Evolutionary conservation across 2,113 vertebrate genomes (phyloP).

Genomic region (Bombycilla garrulus): DNA sequence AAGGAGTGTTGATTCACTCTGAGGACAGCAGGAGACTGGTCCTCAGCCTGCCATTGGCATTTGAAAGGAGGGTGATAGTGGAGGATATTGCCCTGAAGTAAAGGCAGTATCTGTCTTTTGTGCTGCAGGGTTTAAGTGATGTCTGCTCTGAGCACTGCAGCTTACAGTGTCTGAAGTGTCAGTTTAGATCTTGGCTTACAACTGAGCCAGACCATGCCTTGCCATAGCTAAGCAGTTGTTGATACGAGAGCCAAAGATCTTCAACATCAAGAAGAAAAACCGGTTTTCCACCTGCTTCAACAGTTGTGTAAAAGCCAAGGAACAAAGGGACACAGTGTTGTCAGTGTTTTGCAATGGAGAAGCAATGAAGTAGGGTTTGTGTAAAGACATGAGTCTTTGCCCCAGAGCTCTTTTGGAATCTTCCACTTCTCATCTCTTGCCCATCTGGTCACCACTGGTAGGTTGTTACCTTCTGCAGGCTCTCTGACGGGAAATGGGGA

Average conservation of each 20-base stretch:
- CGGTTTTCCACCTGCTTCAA: background rate
- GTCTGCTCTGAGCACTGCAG: background rate
- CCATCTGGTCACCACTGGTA: background rate
- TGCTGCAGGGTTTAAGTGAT: background rate
- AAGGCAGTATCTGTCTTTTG: background rate
- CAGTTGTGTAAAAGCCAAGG: background rate
- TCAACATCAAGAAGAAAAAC: background rate
- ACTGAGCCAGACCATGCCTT: background rate
- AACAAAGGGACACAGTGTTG: background rate
- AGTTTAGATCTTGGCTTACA: background rate
- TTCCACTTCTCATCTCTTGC: background rate
- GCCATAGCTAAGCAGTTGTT: background rate
- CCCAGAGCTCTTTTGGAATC: background rate
- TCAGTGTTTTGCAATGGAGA: background rate
- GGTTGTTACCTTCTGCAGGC: background rate
- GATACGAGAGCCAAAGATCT: background rate
- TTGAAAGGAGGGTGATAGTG: background rate
- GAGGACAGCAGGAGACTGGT: background rate
- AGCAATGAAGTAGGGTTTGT: background rate
- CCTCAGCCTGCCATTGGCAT: background rate
- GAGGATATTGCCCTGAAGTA: background rate
- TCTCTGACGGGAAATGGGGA: background rate
- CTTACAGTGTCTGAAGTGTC: background rate
- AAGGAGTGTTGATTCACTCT: constrained; percentile 13
- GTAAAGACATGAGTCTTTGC: background rate